phyloP scores from a whole-genome alignment of 2,888 invertebrate genomes.

The Agrotis segetum region DNA sequence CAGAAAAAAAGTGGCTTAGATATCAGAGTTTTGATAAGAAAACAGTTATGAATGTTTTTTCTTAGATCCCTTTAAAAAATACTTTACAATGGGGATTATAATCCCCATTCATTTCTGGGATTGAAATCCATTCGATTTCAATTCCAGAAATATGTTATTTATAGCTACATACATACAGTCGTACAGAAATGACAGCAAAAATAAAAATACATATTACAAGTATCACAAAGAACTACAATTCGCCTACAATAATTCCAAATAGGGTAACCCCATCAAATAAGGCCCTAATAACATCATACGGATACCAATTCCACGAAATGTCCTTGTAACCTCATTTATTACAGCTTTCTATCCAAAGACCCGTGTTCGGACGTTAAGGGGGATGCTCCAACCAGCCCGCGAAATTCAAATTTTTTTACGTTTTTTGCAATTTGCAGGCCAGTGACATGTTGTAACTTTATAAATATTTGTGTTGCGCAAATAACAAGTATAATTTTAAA shows the following conservation, averaged over 20 bases:
- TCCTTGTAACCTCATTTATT: conserved; percentile 41
- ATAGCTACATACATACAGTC: neutral
- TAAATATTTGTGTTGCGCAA: too few species aligned
- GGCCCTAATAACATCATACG: conserved; percentile 40
- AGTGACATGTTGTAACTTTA: too few species aligned
- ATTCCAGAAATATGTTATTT: too few species aligned
- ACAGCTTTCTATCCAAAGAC: conserved; percentile 32
- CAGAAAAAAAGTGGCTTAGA: too few species aligned
- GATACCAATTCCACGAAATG: conserved; percentile 44
- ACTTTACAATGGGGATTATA: neutral
- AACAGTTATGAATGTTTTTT: too few species aligned
- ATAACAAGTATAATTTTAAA: too few species aligned
- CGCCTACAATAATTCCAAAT: conserved; percentile 28
- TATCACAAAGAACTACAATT: conserved; percentile 2
- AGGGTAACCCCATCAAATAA: conserved; percentile 39
- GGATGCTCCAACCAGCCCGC: too few species aligned
- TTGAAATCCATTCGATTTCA: too few species aligned
- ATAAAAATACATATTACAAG: neutral
- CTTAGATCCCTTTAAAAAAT: neutral
- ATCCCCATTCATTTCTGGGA: too few species aligned
- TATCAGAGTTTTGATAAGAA: too few species aligned
- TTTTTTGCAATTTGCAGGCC: too few species aligned
- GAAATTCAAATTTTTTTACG: too few species aligned
- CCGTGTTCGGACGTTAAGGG: conserved; percentile 19
- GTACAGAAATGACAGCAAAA: neutral